Evolutionary conservation across 2,888 invertebrate genomes (phyloP).

Genomic region (Eupeodes latifasciatus): DNA sequence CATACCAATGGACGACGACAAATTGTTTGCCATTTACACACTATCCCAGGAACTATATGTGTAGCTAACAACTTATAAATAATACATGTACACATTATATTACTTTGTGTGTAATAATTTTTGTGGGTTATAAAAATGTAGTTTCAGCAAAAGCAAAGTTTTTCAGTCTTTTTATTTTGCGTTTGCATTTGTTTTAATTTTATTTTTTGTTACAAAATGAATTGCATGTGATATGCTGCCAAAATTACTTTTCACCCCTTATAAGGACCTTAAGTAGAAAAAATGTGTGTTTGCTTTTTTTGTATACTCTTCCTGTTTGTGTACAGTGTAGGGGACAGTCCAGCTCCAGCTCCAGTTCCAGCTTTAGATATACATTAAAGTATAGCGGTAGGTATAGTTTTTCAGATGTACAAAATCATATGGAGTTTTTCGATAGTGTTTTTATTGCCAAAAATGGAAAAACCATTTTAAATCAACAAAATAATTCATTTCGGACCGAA

Average conservation of each 20-base stretch:
- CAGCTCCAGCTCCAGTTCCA: too few relatives aligned
- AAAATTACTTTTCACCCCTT: slow-evolving; percentile 29
- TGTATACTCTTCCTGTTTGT: too few relatives aligned
- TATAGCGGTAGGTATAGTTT: too few relatives aligned
- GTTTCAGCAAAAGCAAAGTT: slow-evolving; percentile 18
- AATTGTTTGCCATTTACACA: slow-evolving; percentile 19
- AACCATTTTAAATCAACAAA: too few relatives aligned
- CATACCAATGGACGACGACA: slow-evolving; percentile 8
- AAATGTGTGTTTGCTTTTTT: neutral
- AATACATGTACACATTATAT: neutral
- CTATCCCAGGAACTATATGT: neutral
- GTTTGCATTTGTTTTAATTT: neutral
- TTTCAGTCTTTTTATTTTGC: neutral
- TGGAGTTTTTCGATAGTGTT: too few relatives aligned
- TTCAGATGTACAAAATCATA: too few relatives aligned
- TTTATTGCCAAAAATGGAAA: too few relatives aligned
- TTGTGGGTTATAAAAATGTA: slow-evolving; percentile 34
- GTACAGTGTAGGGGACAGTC: neutral
- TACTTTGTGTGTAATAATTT: slow-evolving; percentile 26
- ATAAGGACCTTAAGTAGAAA: neutral
- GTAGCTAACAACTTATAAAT: neutral
- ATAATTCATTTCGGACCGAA: too few relatives aligned
- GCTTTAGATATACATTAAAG: too few relatives aligned
- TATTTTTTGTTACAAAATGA: slow-evolving; percentile 1
- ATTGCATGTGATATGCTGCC: slow-evolving; percentile 32